Conservation (phyloP, 2,113 vertebrate species). For the Eupsittula cactorum region DNA sequence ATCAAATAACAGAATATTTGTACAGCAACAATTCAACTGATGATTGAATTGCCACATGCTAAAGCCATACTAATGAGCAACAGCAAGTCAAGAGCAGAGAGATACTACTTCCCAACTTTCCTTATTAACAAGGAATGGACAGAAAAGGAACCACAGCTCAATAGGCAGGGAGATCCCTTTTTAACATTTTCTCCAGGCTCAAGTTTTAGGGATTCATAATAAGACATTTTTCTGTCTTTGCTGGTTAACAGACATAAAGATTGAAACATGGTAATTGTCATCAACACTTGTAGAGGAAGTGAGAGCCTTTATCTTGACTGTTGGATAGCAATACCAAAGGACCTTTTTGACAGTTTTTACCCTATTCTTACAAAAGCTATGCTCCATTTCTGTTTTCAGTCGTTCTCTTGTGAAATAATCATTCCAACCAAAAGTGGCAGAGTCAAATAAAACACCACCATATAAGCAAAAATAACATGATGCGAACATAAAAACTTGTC, state of each 20-base stretch:
- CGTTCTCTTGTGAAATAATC: neutral
- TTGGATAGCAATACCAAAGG: neutral
- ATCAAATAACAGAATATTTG: neutral
- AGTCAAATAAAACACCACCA: neutral
- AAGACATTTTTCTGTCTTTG: neutral
- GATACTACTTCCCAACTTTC: neutral
- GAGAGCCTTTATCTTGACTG: neutral
- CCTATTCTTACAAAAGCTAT: neutral
- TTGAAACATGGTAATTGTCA: neutral
- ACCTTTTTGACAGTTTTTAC: accelerated
- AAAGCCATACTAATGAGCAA: neutral
- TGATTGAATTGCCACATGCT: neutral
- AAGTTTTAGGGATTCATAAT: neutral
- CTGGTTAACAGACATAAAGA: neutral
- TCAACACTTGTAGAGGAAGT: neutral
- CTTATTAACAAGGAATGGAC: neutral
- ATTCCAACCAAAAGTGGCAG: neutral
- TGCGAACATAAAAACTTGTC: neutral
- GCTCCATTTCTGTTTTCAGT: neutral
- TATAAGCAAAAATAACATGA: neutral
- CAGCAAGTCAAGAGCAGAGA: neutral
- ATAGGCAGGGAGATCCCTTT: neutral
- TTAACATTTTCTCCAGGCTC: neutral
- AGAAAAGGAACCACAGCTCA: neutral
- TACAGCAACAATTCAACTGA: neutral